Evolutionary conservation across 2,113 vertebrate genomes (phyloP).

Genomic region (Indicator maculatus): DNA sequence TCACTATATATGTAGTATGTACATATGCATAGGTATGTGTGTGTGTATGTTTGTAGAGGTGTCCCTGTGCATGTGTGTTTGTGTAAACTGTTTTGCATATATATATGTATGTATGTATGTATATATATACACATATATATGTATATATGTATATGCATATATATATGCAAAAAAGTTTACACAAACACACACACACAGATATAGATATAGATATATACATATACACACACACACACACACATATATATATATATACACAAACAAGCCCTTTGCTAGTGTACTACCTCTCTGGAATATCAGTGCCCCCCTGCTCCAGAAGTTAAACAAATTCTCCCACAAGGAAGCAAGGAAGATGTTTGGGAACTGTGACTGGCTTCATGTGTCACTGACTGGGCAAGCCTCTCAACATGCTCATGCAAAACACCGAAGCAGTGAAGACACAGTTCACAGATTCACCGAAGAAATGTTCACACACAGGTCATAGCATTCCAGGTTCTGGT

Average conservation of each 20-base stretch:
- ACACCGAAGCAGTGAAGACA: neutral
- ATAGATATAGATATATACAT: too few species aligned
- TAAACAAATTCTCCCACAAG: neutral
- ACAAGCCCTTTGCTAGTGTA: neutral
- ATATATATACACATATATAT: too few species aligned
- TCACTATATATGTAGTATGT: neutral
- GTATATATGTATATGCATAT: too few species aligned
- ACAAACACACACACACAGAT: too few species aligned
- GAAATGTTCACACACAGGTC: neutral
- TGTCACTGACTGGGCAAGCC: neutral
- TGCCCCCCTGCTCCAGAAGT: neutral
- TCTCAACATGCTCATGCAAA: neutral
- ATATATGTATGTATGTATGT: neutral
- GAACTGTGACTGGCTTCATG: neutral
- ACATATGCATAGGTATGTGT: neutral
- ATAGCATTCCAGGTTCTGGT: neutral
- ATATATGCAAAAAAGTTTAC: too few species aligned
- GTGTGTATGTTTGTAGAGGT: neutral
- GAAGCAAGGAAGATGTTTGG: neutral
- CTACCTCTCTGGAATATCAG: neutral
- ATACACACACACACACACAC: neutral
- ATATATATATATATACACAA: accelerated
- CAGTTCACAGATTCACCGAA: neutral
- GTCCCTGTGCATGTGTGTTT: neutral
- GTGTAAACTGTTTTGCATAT: neutral